Evolutionary conservation across 2,888 invertebrate genomes (phyloP).

Genomic region (Linyphia triangularis): DNA sequence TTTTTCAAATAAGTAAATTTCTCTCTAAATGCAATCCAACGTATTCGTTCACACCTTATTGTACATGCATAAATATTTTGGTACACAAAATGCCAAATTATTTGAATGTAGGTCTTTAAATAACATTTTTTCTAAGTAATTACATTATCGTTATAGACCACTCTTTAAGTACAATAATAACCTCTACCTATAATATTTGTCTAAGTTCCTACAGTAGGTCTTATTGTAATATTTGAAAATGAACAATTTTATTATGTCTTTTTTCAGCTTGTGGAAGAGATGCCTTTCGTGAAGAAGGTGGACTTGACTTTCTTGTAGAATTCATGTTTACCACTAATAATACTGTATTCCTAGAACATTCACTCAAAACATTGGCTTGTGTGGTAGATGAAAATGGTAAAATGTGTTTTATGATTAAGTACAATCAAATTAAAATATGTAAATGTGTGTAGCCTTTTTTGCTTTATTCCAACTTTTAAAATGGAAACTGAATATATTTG

Average conservation of each 20-base stretch:
- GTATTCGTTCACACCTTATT: no score
- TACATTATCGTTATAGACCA: not conserved
- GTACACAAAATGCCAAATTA: no score
- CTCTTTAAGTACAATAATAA: not conserved
- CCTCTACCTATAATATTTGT: not conserved
- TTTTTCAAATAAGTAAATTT: no score
- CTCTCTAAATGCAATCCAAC: no score
- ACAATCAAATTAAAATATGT: no score
- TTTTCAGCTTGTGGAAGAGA: conserved; percentile 48
- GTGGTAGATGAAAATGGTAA: conserved; percentile 66
- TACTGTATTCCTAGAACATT: conserved; percentile 27
- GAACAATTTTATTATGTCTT: not conserved
- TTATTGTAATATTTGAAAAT: not conserved
- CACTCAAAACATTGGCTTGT: conserved; percentile 52
- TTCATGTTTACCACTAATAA: conserved; percentile 44
- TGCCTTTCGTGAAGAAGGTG: conserved; percentile 58
- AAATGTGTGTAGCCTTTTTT: no score
- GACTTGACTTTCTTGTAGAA: conserved; percentile 57
- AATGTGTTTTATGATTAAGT: not conserved
- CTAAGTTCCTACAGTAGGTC: not conserved
- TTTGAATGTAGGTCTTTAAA: no score
- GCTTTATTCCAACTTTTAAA: no score
- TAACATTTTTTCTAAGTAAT: not conserved
- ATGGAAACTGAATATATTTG: no score
- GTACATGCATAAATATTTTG: no score